Evolutionary conservation across 2,888 invertebrate species (phyloP).

Genomic region (Spodoptera picta): DNA sequence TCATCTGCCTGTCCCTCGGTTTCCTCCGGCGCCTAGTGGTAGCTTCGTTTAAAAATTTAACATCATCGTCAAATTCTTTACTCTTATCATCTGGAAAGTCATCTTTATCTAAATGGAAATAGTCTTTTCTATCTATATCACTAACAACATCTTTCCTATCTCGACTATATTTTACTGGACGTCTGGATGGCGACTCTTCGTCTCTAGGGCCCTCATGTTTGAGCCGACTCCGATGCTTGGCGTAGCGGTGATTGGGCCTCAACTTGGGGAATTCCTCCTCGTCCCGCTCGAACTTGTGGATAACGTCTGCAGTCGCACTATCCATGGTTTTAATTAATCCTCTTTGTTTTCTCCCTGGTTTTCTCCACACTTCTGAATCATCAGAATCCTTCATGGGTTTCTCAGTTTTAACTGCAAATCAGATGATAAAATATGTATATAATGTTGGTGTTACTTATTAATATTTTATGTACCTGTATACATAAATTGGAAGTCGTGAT

Average conservation of each 20-base stretch:
- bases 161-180: slow-evolving; percentile 46
- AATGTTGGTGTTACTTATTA: too few species aligned
- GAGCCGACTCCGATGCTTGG: slow-evolving; percentile 58
- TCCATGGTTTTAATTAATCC: slow-evolving; percentile 44
- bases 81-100: slow-evolving; percentile 57
- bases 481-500: too few species aligned
- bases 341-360: slow-evolving; percentile 60
- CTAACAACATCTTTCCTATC: slow-evolving; percentile 56
- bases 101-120: slow-evolving; percentile 56
- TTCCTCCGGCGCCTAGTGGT: slow-evolving; percentile 69
- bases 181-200: slow-evolving; percentile 41
- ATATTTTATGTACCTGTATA: too few species aligned
- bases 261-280: slow-evolving; percentile 54
- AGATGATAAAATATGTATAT: neutral
- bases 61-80: slow-evolving; percentile 58
- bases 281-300: slow-evolving; percentile 52
- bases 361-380: slow-evolving; percentile 62
- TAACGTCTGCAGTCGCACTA: slow-evolving; percentile 37
- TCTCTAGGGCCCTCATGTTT: slow-evolving; percentile 52
- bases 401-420: slow-evolving; percentile 64
- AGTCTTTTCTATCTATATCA: slow-evolving; percentile 58
- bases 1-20: slow-evolving; percentile 66
- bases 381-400: slow-evolving; percentile 56
- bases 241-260: slow-evolving; percentile 48
- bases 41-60: slow-evolving; percentile 49